Percentiles rank a stretch among this genome's conserved stretches.
These are phyloP conservation scores for Hypothenemus hampei DNA, from an alignment of 1,140 invertebrate genomes.

Conservation along the genomic window DNA sequence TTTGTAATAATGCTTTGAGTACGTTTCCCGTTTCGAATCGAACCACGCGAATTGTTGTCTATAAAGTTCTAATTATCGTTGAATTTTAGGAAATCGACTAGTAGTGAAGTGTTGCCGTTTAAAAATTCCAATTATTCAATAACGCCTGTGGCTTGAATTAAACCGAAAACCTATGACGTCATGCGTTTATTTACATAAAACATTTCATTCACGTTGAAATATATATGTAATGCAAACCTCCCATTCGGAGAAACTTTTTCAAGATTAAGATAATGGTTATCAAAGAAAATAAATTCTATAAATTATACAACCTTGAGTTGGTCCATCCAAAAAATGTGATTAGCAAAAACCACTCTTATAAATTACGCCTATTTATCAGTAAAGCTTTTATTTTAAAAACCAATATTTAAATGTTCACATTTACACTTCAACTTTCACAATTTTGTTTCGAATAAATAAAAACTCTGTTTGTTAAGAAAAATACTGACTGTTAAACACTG, in stretches of 20 bases:
- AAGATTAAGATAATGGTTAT: too few species aligned
- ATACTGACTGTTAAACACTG: too few species aligned
- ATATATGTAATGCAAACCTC: not conserved
- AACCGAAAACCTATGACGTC: slow-evolving; percentile 4
- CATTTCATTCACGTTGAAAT: slow-evolving; percentile 1
- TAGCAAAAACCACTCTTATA: too few species aligned
- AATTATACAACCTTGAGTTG: too few species aligned
- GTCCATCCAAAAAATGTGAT: too few species aligned
- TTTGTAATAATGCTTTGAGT: slow-evolving; percentile 18
- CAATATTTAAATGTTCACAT: too few species aligned
- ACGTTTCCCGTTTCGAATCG: slow-evolving; percentile 15
- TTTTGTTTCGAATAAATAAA: too few species aligned
- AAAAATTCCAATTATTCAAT: slow-evolving; percentile 1
- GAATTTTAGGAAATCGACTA: slow-evolving; percentile 16
- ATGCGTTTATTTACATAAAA: slow-evolving; percentile 9
- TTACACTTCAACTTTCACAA: too few species aligned
- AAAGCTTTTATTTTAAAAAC: slow-evolving; percentile 1
- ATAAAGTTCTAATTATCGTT: slow-evolving; percentile 9
- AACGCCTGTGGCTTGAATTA: slow-evolving; percentile 3
- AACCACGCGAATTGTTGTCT: slow-evolving; percentile 4
- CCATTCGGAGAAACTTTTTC: too few species aligned
- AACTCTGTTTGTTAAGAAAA: too few species aligned
- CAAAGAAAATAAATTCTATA: too few species aligned
- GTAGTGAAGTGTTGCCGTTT: slow-evolving; percentile 1
- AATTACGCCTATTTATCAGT: too few species aligned